phyloP scores from a whole-genome alignment of 2,113 vertebrate genomes.

The Xiphorhynchus elegans region DNA sequence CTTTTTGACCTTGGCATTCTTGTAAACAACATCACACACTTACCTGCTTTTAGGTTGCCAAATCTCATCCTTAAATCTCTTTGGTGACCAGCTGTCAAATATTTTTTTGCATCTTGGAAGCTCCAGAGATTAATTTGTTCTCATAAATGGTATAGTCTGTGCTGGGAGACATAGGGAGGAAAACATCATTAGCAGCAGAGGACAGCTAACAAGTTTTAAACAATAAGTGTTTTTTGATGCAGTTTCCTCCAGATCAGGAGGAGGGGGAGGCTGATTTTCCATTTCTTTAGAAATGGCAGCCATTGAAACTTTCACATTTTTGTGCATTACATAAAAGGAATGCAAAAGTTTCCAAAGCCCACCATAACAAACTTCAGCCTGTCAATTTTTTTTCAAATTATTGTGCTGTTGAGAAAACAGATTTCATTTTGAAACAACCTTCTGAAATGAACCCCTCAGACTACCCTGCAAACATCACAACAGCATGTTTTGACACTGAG shows the following conservation, averaged over 20 bases:
- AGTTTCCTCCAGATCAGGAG: not conserved
- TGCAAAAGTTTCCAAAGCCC: not conserved
- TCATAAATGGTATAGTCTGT: not conserved
- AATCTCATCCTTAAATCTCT: not conserved
- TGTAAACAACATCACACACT: not conserved
- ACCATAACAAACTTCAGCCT: not conserved
- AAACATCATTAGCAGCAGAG: not conserved
- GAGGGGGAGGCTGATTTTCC: not conserved
- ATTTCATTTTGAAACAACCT: not conserved
- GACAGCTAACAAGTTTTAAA: not conserved
- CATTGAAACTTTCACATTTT: not conserved
- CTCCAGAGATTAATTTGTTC: not conserved
- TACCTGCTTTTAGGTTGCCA: not conserved
- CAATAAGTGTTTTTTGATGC: not conserved
- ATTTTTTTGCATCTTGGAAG: not conserved
- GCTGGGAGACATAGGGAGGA: not conserved
- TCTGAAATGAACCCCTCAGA: not conserved
- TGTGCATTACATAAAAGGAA: not conserved
- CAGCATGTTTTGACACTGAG: not conserved
- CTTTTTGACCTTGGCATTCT: not conserved
- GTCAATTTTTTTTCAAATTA: not conserved
- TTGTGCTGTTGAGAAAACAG: not conserved
- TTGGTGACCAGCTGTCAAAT: not conserved
- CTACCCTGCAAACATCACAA: not conserved
- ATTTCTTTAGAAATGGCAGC: not conserved